phyloP scores from a whole-genome alignment of 2,888 invertebrate genomes.

The Artemia sp. region DNA sequence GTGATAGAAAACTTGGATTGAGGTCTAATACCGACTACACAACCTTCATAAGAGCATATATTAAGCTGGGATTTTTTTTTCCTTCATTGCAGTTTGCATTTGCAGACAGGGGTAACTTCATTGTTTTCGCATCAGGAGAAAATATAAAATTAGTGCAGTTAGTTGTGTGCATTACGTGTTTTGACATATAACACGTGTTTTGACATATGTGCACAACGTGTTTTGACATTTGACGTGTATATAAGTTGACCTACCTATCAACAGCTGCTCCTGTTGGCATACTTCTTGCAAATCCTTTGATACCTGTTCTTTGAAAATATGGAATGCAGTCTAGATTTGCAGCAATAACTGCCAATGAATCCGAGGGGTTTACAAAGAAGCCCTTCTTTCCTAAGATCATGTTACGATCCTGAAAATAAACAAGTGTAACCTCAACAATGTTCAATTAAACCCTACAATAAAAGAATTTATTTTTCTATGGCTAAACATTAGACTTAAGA shows the following conservation, averaged over 20 bases:
- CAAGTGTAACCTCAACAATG: not conserved
- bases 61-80: too few species aligned
- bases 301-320: constrained; percentile 68
- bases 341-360: constrained; percentile 85
- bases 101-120: too few species aligned
- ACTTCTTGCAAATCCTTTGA: constrained; percentile 83
- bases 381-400: constrained; percentile 91
- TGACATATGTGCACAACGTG: too few species aligned
- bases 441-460: not conserved
- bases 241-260: constrained; percentile 41
- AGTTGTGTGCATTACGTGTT: too few species aligned
- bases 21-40: too few species aligned
- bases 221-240: too few species aligned
- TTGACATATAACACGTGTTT: too few species aligned
- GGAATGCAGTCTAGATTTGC: constrained; percentile 77
- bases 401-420: constrained; percentile 55
- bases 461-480: constrained; percentile 15
- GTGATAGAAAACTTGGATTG: too few species aligned
- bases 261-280: constrained; percentile 97
- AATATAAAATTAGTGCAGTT: too few species aligned
- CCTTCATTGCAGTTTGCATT: too few species aligned
- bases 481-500: constrained; percentile 15
- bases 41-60: too few species aligned
- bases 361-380: constrained; percentile 95
- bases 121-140: too few species aligned